A percentile compares a stretch with the other conserved stretches of the same genome.
phyloP scores from a whole-genome alignment of 30 jellyfish, hydroid and myxozoan species.

The Aurelia aurita complex sp. Pacific region DNA sequence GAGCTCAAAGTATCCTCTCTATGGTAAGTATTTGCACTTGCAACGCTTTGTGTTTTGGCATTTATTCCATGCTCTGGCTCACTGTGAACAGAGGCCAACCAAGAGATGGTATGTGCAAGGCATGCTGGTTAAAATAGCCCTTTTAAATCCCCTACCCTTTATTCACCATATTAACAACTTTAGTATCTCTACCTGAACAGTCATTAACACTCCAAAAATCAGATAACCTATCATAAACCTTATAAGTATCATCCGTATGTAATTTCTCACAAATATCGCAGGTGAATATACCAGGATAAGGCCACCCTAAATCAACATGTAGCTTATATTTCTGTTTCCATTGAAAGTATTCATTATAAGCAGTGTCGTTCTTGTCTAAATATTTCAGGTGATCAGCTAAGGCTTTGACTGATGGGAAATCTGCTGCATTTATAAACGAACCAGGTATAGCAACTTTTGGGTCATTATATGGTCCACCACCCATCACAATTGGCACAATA shows the following conservation, averaged over 20 bases:
- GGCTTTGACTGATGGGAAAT: conserved; percentile 43
- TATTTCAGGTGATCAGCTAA: conserved; percentile 50
- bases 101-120: too few relatives aligned
- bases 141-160: too few relatives aligned
- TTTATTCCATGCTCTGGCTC: too few relatives aligned
- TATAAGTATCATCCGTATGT: neutral
- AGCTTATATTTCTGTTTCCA: conserved; percentile 53
- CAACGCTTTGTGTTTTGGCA: too few relatives aligned
- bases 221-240: conserved; percentile 31
- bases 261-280: conserved; percentile 59
- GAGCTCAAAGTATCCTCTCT: too few relatives aligned
- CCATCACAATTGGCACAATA: conserved; percentile 67
- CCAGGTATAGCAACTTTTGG: conserved; percentile 78
- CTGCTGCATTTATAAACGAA: conserved; percentile 50
- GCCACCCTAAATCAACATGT: conserved; percentile 44
- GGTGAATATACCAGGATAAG: conserved; percentile 30
- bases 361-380: conserved; percentile 69
- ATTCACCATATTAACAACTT: too few relatives aligned
- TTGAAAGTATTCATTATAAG: conserved; percentile 60
- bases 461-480: conserved; percentile 76
- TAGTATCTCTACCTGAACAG: conserved; percentile 12
- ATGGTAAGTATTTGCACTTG: too few relatives aligned
- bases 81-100: too few relatives aligned
- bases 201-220: conserved; percentile 37
- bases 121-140: too few relatives aligned